Conservation (phyloP, 2,797 vertebrate species). For the Graptemys geographica region DNA sequence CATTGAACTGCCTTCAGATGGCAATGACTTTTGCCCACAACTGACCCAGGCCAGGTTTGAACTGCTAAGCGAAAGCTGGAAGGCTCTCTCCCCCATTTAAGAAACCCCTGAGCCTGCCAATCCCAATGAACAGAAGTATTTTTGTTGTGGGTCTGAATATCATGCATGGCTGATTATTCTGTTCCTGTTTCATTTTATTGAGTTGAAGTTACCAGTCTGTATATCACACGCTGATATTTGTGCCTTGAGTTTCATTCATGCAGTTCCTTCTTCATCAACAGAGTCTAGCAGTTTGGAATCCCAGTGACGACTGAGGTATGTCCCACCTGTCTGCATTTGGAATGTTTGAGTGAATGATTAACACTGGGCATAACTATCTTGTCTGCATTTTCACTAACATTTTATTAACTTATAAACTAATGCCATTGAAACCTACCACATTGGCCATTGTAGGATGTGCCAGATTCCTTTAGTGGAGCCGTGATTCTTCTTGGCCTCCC, state of each 20-base stretch:
- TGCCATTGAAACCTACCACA: neutral
- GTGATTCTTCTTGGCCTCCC: neutral
- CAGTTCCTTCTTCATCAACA: neutral
- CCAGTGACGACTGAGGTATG: neutral
- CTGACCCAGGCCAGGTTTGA: neutral
- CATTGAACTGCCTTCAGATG: neutral
- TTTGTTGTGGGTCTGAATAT: neutral
- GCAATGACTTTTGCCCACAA: neutral
- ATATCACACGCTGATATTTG: neutral
- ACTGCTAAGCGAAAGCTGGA: neutral
- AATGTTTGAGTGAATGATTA: neutral
- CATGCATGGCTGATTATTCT: neutral
- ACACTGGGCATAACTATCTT: neutral
- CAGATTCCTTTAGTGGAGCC: neutral
- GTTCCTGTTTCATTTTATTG: neutral
- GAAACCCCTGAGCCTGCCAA: neutral
- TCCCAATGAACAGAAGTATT: neutral
- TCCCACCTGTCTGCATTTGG: neutral
- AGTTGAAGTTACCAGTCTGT: neutral
- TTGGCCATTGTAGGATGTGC: neutral
- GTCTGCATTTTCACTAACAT: neutral
- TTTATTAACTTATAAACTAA: neutral
- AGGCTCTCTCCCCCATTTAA: neutral
- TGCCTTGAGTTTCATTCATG: neutral
- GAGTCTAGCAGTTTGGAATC: neutral